Percentiles rank a stretch among this genome's conserved stretches.
phyloP scores from a whole-genome alignment of 2,797 vertebrate genomes.

The Phrynocephalus guinanensis region DNA sequence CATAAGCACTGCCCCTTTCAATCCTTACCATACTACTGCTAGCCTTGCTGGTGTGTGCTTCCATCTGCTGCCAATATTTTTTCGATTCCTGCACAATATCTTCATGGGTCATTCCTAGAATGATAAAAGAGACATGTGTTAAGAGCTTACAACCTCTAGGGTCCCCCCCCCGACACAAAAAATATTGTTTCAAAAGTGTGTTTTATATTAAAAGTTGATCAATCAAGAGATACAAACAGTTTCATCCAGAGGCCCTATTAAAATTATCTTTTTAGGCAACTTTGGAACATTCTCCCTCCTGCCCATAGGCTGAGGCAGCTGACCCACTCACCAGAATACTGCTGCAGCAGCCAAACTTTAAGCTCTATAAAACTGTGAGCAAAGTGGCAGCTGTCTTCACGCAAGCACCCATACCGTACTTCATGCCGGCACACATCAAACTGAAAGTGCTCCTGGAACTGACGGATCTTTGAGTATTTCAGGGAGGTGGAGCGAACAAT shows the following conservation, averaged over 20 bases:
- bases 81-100: slow-evolving; percentile 98
- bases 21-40: slow-evolving; percentile 75
- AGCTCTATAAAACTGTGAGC: slow-evolving; percentile 98
- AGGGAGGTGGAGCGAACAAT: slow-evolving; percentile 95
- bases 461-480: slow-evolving; percentile 96
- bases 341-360: slow-evolving; percentile 97
- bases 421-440: slow-evolving; percentile 96
- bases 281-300: no score
- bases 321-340: slow-evolving; percentile 88
- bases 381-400: slow-evolving; percentile 97
- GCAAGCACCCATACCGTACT: slow-evolving; percentile 95
- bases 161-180: neutral
- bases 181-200: neutral
- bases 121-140: slow-evolving; percentile 12
- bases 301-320: slow-evolving; percentile 7
- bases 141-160: slow-evolving; percentile 1
- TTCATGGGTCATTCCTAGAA: slow-evolving; percentile 94
- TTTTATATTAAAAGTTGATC: neutral
- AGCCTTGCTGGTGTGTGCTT: slow-evolving; percentile 86
- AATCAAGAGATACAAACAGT: neutral
- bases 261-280: neutral
- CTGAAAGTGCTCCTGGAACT: slow-evolving; percentile 96
- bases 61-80: slow-evolving; percentile 94
- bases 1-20: neutral
- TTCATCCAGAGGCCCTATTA: neutral